Evolutionary conservation across 2,888 invertebrate species (phyloP), one percentile per base, ranked within the genome.

Genomic region (Dusona sp.): DNA sequence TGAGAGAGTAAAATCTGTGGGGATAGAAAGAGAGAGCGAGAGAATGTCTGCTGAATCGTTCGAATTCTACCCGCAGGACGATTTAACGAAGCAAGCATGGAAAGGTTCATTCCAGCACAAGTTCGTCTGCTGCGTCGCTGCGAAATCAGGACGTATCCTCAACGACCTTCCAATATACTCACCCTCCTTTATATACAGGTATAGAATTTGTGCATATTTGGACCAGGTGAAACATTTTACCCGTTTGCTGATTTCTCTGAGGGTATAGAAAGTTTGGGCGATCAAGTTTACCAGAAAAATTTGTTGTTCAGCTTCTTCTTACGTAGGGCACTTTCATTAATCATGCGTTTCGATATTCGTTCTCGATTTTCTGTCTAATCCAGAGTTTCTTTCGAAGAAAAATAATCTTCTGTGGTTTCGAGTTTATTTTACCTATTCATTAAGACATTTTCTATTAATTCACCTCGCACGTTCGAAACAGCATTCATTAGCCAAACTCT

Each of bases 41-140:
- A 42, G 45, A 54, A 33, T 67, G 57, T 75, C 77, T 80, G 83
- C 86, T 86, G 86, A 86, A 78, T 78, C 83, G 80, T 83, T 86
- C 78, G 80, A 83, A 86, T 86, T 86, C 80, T 87, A 79, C 48
- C 79, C 84, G 79, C 72, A 87, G 75, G 79, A 83, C 75, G 82
- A 82, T 82, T 87, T 87, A 82, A 84, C 87, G 82, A 87, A 85
- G 82, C 82, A 68, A 25, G 42, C 65, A 77, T 51, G 70, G 57
- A 78, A 85, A 65, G 65, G 73, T 73, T 54, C 74, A 54, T 75
- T 48, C 81, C 65, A 29, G 67, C 29, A 57, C 48, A 54, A 72
- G 48, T 48, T 73, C 22, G 29, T 51, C 75, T 67, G 64, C 51
- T 74, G 45, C 38, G 25, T 54, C 73, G 68, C 68, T 48, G 36